Conservation (phyloP, 1,140 invertebrate species). For the Augochlora pura region DNA sequence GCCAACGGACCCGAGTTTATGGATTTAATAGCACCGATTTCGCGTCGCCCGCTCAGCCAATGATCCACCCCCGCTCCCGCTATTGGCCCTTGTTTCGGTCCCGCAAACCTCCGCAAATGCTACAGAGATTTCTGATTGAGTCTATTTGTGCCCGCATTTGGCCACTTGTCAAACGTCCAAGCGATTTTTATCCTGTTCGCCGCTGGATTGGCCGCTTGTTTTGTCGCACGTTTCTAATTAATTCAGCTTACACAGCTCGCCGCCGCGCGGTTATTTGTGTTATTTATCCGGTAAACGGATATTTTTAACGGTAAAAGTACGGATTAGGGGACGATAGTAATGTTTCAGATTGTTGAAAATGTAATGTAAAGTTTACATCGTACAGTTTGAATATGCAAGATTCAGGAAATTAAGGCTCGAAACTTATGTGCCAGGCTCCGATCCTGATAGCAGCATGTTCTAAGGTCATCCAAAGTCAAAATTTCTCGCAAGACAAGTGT, state of each 20-base stretch:
- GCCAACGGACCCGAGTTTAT: conserved; percentile 1
- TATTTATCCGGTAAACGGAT: too few species aligned
- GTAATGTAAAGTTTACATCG: too few species aligned
- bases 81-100: neutral
- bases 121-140: neutral
- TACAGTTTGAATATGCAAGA: too few species aligned
- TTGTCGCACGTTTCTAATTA: neutral
- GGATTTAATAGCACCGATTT: conserved; percentile 36
- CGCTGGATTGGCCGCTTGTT: neutral
- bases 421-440: too few species aligned
- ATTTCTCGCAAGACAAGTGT: too few species aligned
- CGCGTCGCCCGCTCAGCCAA: neutral
- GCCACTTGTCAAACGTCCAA: neutral
- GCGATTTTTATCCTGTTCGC: neutral
- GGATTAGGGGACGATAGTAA: too few species aligned
- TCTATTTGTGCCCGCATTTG: conserved; percentile 30
- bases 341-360: too few species aligned
- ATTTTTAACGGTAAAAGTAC: too few species aligned
- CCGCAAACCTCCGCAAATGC: neutral
- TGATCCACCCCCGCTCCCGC: neutral
- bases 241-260: neutral
- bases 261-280: neutral
- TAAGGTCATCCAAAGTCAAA: too few species aligned
- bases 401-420: too few species aligned
- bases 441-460: too few species aligned